Evolutionary conservation across 2,888 invertebrate species (phyloP), one percentile per base, ranked within the genome.

Genomic region (Meteorus cinctellus): DNA sequence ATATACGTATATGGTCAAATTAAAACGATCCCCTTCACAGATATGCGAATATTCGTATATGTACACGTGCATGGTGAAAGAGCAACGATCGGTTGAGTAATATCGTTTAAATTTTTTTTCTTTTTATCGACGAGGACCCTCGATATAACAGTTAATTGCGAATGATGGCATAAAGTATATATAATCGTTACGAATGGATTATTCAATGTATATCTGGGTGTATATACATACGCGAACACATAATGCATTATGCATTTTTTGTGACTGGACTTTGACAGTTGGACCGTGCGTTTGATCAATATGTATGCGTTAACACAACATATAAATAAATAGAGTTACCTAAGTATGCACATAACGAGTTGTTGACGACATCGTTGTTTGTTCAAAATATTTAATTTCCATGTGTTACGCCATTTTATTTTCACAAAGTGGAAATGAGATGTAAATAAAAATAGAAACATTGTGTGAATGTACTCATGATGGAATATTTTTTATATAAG

Each of bases 1-100:
- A 48, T 48, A 24, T 55, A 55, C 8, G 12, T 41, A 48, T 34
- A 31, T 34, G 41, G 75, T 71, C 71, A 66, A 75, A 75, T 71
- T 75, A 75, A 75, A 75, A 59, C 14, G 75, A 75, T 75, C 75
- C 71, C 71, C 59, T 75, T 71, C 24, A 59, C 34, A 65, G 75
- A 75, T 63, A 51, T 45, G 29, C 29, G 51, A 34, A 36, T 59
- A 66, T 55, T 24, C 29, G 27, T 55, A 51, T 29, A 69, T 51
- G 31, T 16, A 51, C n/a, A 69, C 45, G 29, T 68, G 36, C 34
- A 62, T 31, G 29, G 29, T 31, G 51, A 55, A 24, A 66, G 41
- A 66, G 19, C 36, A 36, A 66, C 36, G 41, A 66, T 24, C 48
- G 48, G 63, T 70, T 70, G 55, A 66, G 65, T 72, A 72, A 72